A percentile compares a stretch with the other conserved stretches of the same genome.
phyloP scores from a whole-genome alignment of 2,113 vertebrate species.

The Octodon degus region DNA sequence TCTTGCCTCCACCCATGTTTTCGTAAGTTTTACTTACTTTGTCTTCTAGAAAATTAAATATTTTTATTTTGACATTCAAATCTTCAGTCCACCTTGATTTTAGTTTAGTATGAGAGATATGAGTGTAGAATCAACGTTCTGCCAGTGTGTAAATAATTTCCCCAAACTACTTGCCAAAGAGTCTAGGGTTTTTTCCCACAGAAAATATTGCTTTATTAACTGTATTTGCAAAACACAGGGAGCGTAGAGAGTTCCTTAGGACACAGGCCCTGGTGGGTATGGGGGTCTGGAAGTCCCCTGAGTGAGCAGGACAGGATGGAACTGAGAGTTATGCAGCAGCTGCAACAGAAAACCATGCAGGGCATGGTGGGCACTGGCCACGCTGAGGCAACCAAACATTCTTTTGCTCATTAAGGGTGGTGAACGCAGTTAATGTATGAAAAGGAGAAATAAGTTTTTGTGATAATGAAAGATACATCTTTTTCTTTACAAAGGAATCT shows the following conservation, averaged over 20 bases:
- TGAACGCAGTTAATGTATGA: slow-evolving; percentile 98
- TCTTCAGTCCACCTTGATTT: no score
- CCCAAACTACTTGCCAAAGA: no score
- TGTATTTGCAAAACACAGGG: slow-evolving; percentile 95
- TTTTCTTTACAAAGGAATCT: slow-evolving; percentile 98
- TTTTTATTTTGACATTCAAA: no score
- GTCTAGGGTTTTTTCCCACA: slow-evolving; percentile 81
- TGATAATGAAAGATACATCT: slow-evolving; percentile 99
- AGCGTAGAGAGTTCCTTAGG: slow-evolving; percentile 86
- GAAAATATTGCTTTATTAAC: slow-evolving; percentile 99
- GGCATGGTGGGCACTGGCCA: slow-evolving; percentile 93
- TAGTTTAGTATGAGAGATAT: no score
- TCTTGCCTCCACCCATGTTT: no score
- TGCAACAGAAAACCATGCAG: slow-evolving; percentile 90
- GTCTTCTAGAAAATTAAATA: no score
- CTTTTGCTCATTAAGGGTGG: slow-evolving; percentile 98
- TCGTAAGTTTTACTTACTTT: no score
- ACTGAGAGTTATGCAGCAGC: slow-evolving; percentile 86
- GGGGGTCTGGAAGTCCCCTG: slow-evolving; percentile 19
- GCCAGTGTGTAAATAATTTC: no score
- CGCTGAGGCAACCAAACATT: slow-evolving; percentile 89
- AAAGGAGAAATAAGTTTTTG: slow-evolving; percentile 99
- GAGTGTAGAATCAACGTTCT: no score
- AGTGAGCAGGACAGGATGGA: slow-evolving; percentile 83
- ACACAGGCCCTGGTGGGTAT: slow-evolving; percentile 75